These are phyloP conservation scores for Sebastes variabilis DNA, from an alignment of 2,797 vertebrate species.

Conservation along the genomic window DNA sequence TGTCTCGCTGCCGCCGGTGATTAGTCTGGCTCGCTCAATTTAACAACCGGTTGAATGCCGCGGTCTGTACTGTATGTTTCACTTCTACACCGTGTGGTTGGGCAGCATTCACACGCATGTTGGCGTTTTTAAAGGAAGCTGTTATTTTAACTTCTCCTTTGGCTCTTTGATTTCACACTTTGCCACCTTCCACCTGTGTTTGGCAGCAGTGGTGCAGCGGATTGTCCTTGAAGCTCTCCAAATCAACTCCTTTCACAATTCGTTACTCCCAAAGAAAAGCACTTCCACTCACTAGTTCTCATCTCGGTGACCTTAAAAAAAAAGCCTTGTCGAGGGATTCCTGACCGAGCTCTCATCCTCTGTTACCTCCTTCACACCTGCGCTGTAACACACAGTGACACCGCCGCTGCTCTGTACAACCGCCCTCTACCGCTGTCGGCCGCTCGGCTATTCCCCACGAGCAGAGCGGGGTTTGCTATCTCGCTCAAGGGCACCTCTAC, in stretches of 20 bases:
- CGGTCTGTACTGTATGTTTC: not conserved
- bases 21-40: slow-evolving; percentile 52
- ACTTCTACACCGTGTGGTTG: not conserved
- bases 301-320: slow-evolving; percentile 7
- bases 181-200: not conserved
- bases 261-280: slow-evolving; percentile 31
- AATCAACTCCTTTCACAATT: slow-evolving; percentile 49
- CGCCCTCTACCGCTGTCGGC: slow-evolving; percentile 16
- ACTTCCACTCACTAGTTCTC: slow-evolving; percentile 19
- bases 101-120: not conserved
- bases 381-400: slow-evolving; percentile 38
- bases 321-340: slow-evolving; percentile 12
- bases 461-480: slow-evolving; percentile 10
- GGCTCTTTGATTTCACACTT: slow-evolving; percentile 40
- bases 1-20: slow-evolving; percentile 57
- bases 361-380: slow-evolving; percentile 37
- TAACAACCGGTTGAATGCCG: slow-evolving; percentile 5
- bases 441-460: slow-evolving; percentile 25
- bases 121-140: not conserved
- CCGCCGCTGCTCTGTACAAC: slow-evolving; percentile 24
- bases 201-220: slow-evolving; percentile 1
- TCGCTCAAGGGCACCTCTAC: slow-evolving; percentile 67
- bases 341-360: slow-evolving; percentile 25
- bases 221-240: slow-evolving; percentile 58
- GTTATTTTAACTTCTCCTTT: slow-evolving; percentile 14